Base-by-base conservation (phyloP, 2,888 invertebrate genomes). In the Cepaea hortensis region DNA sequence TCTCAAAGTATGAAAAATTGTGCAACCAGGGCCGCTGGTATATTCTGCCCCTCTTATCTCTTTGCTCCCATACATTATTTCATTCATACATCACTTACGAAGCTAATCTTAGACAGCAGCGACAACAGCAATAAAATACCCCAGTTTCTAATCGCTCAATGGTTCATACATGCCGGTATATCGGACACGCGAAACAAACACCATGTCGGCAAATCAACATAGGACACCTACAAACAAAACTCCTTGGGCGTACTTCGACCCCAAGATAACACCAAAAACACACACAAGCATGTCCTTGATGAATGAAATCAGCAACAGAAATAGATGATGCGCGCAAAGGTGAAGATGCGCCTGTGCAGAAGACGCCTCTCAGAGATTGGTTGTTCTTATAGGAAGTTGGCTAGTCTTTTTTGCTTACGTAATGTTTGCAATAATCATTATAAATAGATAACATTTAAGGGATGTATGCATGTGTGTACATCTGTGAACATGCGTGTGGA, bases 271-370 rank as follows among this genome's bases (percentile, higher is more conserved):
- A 75, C n/a, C 48, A 4, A 15, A 48, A 75, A 46, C 75, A 35
- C 3, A 75, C 46, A 35, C 6, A 75, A 15, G 46, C 48, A 13
- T 75, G 75, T 46, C 48, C 75, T 75, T 75, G 75, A 48, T 48
- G 18, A 35, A 75, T 75, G 75, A 75, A 75, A 75, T 75, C 75
- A 75, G 75, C 75, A 75, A 46, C 75, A 75, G 48, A 75, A 75
- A 75, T 75, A 75, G 75, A 46, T 3, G 75, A 48, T 48, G 75
- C 9, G 23, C 6, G 46, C 11, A 4, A 48, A 15, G 15, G 18
- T 15, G 48, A 35, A 9, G 15, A 70, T 35, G 76, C 18, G 6
- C 55, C 1, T 48, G 18, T 15, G 50, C 20, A 1, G 5, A 3
- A 15, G 76, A 50, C 50, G 15, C 15, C 1, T n/a, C 50, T 48